Conservation (phyloP, 64 coral and sea anemone genomes). For the Actinia tenebrosa region DNA sequence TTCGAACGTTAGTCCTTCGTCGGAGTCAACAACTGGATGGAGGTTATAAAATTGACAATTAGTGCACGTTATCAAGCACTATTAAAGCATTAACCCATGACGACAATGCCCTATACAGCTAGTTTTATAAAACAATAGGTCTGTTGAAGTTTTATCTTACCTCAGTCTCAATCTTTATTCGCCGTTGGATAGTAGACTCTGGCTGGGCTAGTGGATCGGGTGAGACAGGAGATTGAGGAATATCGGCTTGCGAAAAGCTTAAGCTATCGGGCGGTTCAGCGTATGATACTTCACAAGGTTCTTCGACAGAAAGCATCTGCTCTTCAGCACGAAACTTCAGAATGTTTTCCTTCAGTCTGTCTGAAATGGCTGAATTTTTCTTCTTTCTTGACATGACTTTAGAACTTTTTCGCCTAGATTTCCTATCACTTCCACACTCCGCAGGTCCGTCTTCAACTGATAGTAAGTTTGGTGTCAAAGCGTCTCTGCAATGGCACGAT, state of each 20-base stretch:
- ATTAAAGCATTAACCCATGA: no score
- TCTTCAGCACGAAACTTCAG: slow-evolving; percentile 71
- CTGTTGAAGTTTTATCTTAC: neutral
- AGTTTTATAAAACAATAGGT: no score
- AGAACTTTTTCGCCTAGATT: slow-evolving; percentile 61
- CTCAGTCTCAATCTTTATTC: slow-evolving; percentile 53
- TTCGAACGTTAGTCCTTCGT: no score
- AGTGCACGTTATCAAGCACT: no score
- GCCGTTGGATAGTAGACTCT: slow-evolving; percentile 16
- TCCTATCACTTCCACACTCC: slow-evolving; percentile 14
- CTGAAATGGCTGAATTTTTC: slow-evolving; percentile 42
- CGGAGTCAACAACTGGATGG: no score
- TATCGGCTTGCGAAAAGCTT: neutral
- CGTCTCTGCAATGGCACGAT: neutral
- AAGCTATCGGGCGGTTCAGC: slow-evolving; percentile 7
- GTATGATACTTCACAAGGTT: neutral
- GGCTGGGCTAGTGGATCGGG: neutral
- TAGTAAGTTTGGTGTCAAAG: neutral
- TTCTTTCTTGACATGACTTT: slow-evolving; percentile 40
- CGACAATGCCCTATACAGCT: no score
- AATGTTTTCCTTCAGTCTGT: slow-evolving; percentile 84
- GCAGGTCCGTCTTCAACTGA: neutral
- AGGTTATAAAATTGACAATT: no score
- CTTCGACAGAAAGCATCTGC: slow-evolving; percentile 56
- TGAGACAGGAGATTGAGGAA: slow-evolving; percentile 30